Conservation (phyloP, 2,888 invertebrate species). For the Aspidiotus destructor region DNA sequence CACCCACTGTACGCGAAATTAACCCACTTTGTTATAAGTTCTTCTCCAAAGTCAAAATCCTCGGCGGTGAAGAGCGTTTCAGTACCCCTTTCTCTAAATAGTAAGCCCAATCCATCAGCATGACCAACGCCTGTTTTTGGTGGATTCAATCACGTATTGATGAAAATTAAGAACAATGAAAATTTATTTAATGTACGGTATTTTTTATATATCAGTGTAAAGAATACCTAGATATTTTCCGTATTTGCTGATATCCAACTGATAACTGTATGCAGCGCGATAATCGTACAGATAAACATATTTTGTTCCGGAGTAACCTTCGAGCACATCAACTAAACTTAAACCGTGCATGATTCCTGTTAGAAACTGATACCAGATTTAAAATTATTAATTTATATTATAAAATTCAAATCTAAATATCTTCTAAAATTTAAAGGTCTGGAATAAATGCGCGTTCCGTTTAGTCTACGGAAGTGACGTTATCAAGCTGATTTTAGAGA, state of each 20-base stretch:
- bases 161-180: neutral
- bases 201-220: neutral
- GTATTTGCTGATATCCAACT: neutral
- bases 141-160: neutral
- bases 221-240: neutral
- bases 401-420: no score
- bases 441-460: no score
- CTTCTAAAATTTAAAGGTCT: no score
- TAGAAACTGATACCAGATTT: neutral
- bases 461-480: no score
- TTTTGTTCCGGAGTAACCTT: neutral
- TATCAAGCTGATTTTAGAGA: no score
- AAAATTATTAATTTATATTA: no score
- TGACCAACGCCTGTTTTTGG: constrained; percentile 7
- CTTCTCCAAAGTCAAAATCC: constrained; percentile 9
- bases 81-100: neutral
- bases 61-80: neutral
- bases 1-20: constrained; percentile 21
- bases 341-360: constrained; percentile 1
- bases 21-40: constrained; percentile 21
- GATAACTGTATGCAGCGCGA: neutral
- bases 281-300: constrained; percentile 8
- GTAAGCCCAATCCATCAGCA: constrained; percentile 12
- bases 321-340: neutral
- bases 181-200: neutral